Base-by-base conservation (phyloP, 2,888 invertebrate genomes). In the Beris chalybata region DNA sequence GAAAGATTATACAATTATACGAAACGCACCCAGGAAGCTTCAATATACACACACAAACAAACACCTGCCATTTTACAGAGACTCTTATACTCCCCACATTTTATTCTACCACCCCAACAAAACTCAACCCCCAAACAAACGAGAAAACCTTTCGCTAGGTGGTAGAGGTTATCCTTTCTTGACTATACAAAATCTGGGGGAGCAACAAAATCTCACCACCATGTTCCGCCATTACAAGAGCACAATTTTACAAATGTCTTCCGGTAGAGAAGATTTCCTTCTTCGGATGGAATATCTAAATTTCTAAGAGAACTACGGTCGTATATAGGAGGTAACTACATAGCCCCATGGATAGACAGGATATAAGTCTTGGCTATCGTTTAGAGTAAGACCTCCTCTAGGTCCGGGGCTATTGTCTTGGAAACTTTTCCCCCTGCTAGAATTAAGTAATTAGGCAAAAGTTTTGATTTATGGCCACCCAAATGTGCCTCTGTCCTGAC, bases 381-480 rank as follows among this genome's bases (percentile, higher is more conserved):
- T 55, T 54, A 64, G 47, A 13, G 22, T 32, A 43, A n/a, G 43
- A 64, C 13, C 55, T 43, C 56, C 56, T 38, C 38, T 22, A 31
- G 44, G 11, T 50, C 55, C 48, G 43, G 38, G 31, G 7, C 56
- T 50, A 52, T 65, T 65, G 65, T 56, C 48, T 64, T 64, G 64
- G 55, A 56, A 57, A 65, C 50, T 50, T 65, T 64, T 65, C 15
- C 43, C 64, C 43, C 13, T 30, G 45, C 63, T 54, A 69, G 64
- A 59, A 69, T 69, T 69, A 70, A 67, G 68, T 70, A 70, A 70
- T 70, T 70, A 70, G 70, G 64, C 70, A 70, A 70, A 68, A 68
- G 66, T 70, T 70, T 70, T 70, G 70, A 70, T 70, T 70, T 70
- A 70, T 68, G 64, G 63, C 53, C 48, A 63, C 32, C 55, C 66